These are phyloP conservation scores for Cacoxenus indagator DNA, from an alignment of 2,888 invertebrate species.

Conservation along the genomic window DNA sequence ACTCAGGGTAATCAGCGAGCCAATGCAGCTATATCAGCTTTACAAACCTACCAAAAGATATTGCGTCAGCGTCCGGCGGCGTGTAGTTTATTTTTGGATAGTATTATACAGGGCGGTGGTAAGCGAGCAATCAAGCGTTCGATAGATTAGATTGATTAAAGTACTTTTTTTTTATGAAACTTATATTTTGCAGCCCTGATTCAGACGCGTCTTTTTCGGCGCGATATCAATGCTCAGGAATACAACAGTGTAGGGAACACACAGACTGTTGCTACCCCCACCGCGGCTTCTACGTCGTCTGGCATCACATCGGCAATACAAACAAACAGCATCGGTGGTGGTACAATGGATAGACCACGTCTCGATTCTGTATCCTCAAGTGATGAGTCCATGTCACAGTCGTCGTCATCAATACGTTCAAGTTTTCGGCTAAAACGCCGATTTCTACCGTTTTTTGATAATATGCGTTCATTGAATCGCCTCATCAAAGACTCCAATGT, in stretches of 20 bases:
- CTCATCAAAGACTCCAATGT: slow-evolving; percentile 87
- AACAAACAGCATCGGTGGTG: slow-evolving; percentile 20
- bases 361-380: slow-evolving; percentile 72
- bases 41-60: slow-evolving; percentile 84
- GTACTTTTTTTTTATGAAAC: not conserved
- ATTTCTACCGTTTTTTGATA: slow-evolving; percentile 74
- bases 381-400: slow-evolving; percentile 65
- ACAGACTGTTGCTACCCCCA: not conserved
- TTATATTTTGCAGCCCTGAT: slow-evolving; percentile 58
- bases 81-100: slow-evolving; percentile 86
- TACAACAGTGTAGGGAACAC: slow-evolving; percentile 28
- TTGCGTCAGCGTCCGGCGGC: slow-evolving; percentile 86
- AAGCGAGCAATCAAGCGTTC: slow-evolving; percentile 28
- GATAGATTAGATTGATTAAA: not conserved
- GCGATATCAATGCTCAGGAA: slow-evolving; percentile 68
- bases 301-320: slow-evolving; percentile 15
- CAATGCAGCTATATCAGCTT: slow-evolving; percentile 83
- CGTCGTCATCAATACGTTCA: slow-evolving; percentile 63
- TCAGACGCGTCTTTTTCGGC: slow-evolving; percentile 69
- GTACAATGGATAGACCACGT: slow-evolving; percentile 68
- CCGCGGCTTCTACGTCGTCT: slow-evolving; percentile 37
- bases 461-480: slow-evolving; percentile 74
- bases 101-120: slow-evolving; percentile 77
- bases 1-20: slow-evolving; percentile 85
- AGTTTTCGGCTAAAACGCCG: slow-evolving; percentile 67